Evolutionary conservation across 2,888 invertebrate species (phyloP), one percentile per base, ranked within the genome.

Genomic region (Caenorhabditis parvicauda): DNA sequence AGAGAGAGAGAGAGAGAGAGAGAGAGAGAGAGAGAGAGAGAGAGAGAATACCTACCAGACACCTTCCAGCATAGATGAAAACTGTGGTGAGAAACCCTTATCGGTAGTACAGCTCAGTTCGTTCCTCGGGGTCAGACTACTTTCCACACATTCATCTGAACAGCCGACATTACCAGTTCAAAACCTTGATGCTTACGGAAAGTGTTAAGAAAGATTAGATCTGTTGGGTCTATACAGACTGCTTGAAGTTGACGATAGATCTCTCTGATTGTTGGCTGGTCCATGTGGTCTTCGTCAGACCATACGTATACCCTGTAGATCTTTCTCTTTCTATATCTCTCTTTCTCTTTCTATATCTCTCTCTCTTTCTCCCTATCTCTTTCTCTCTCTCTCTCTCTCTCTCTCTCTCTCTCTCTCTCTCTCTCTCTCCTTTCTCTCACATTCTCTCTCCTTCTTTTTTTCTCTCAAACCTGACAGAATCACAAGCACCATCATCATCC

Each of bases 271-370:
- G 72, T 72, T 24, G 72, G 72, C 48, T 72, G 72, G 54, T 72
- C 72, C 72, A 72, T 72, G 57, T 70, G 70, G 53, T 72, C 72
- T 51, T 72, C 72, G 56, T 70, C 72, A 9, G 72, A 72, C 72
- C 72, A 72, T 14, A 72, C 72, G 51, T 72, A 72, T 17, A 72
- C 64, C 44, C 72, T 61, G 35, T 25, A 64, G 47, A n/a, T n/a
- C n/a, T n/a, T n/a, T n/a, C n/a, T n/a, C n/a, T n/a, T n/a, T n/a
- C n/a, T n/a, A n/a, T n/a, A n/a, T n/a, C n/a, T n/a, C n/a, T n/a
- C n/a, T n/a, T n/a, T n/a, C n/a, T n/a, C n/a, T n/a, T n/a, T n/a
- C n/a, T n/a, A n/a, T n/a, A n/a, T n/a, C n/a, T n/a, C n/a, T n/a
- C n/a, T n/a, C n/a, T n/a, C n/a, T n/a, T n/a, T n/a, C n/a, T n/a